Evolutionary conservation across 2,888 invertebrate genomes (phyloP), one percentile per base, ranked within the genome.

Genomic region (Byasa hedistus): DNA sequence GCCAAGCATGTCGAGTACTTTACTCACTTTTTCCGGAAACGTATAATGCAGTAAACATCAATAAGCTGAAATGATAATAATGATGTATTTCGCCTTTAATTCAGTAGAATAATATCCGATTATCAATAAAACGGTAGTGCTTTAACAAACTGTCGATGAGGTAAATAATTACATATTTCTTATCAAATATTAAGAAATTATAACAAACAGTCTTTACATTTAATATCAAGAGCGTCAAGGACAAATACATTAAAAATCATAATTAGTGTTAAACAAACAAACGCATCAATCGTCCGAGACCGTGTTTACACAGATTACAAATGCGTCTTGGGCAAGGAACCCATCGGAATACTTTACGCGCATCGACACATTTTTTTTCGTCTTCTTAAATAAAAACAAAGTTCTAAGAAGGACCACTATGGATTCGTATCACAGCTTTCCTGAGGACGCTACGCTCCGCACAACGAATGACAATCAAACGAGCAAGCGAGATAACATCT

Each of bases 381-480:
- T 48, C n/a, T 19, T 54, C 51, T 57, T 21, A 59, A 72, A 76
- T 71, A 75, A 73, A 73, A 71, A 69, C 69, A 68, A 72, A 69
- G 57, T 79, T 79, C 79, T 73, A 32, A 76, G 75, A 76, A 82
- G 76, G 80, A 75, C 76, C 81, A 86, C 84, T 87, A 84, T 78
- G 78, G 79, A 88, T 87, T 81, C 87, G 71, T 75, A 77, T 81
- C 86, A 82, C 83, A 78, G 62, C 74, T 71, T 70, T 70, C 69
- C 70, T 67, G 69, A 62, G 61, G 69, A 63, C 63, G 66, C 68
- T 64, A 67, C 72, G 70, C 63, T 32, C n/a, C 56, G 70, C 63
- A 71, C 62, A 70, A 22, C 70, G 86, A 81, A 85, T 86, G 73
- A 77, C 82, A 85, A 87, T 76, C 73, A 63, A 68, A 58, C 55